Percentiles rank a stretch among this genome's conserved stretches.
Conservation (phyloP, 2,797 vertebrate genomes). For the Rhynchonycteris naso region DNA sequence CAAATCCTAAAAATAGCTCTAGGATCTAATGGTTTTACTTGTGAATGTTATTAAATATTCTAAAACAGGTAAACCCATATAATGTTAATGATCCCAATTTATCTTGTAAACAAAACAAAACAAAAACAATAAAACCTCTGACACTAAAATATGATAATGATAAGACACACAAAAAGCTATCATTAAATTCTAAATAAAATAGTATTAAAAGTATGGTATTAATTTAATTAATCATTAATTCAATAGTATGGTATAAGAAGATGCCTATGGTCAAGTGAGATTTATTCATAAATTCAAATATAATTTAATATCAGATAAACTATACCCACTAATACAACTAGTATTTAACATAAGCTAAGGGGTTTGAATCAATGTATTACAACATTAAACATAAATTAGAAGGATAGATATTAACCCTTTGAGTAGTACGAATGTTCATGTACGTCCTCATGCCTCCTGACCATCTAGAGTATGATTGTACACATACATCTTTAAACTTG, state of each 20-base stretch:
- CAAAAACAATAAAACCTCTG: neutral
- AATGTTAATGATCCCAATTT: neutral
- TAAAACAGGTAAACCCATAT: neutral
- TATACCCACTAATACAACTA: neutral
- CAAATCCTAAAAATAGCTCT: neutral
- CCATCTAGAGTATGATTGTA: too few relatives aligned
- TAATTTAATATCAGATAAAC: neutral
- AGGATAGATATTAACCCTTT: neutral
- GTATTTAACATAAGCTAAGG: neutral
- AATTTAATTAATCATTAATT: neutral
- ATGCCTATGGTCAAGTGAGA: neutral
- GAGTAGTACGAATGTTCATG: too few relatives aligned
- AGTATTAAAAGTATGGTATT: neutral
- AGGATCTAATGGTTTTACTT: neutral
- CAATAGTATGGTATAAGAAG: neutral
- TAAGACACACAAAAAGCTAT: neutral
- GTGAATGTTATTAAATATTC: slow-evolving; percentile 21
- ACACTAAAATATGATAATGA: neutral
- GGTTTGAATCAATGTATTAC: neutral
- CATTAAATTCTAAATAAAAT: neutral
- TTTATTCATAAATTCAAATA: slow-evolving; percentile 8
- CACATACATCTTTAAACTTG: too few relatives aligned
- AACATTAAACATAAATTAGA: neutral
- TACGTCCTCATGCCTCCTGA: too few relatives aligned
- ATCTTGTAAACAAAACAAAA: neutral